phyloP scores from a whole-genome alignment of 1,140 invertebrate genomes.

The Anastatus disparis region DNA sequence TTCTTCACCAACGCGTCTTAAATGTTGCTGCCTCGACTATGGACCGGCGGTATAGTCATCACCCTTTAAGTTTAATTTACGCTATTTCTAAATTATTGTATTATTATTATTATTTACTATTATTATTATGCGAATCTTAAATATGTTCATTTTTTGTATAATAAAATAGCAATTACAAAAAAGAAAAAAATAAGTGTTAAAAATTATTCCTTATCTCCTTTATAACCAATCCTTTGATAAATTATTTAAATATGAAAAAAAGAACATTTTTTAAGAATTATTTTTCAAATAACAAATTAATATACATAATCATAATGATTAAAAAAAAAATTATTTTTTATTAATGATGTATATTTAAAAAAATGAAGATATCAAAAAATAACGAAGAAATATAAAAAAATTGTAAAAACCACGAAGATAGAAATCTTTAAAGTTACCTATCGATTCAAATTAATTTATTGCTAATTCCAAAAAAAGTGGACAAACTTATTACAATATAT shows the following conservation, averaged over 20 bases:
- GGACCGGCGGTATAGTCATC: constrained; percentile 48
- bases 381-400: too few species aligned
- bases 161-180: constrained; percentile 50
- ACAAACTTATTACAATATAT: too few species aligned
- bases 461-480: too few species aligned
- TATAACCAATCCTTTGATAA: neutral
- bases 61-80: constrained; percentile 46
- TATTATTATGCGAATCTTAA: constrained; percentile 41
- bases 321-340: too few species aligned
- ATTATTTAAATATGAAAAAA: neutral
- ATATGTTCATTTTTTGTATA: constrained; percentile 53
- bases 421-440: too few species aligned
- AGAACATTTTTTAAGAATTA: neutral
- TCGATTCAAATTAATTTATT: too few species aligned
- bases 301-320: too few species aligned
- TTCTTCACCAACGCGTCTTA: constrained; percentile 45
- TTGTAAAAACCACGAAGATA: too few species aligned
- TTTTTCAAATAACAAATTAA: too few species aligned
- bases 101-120: constrained; percentile 40
- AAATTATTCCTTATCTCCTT: neutral
- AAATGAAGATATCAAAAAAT: too few species aligned
- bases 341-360: too few species aligned
- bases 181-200: neutral
- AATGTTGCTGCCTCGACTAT: constrained; percentile 52
- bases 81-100: constrained; percentile 52